These are phyloP conservation scores for Napeogenes inachia DNA, from an alignment of 2,888 invertebrate genomes.

Conservation along the genomic window DNA sequence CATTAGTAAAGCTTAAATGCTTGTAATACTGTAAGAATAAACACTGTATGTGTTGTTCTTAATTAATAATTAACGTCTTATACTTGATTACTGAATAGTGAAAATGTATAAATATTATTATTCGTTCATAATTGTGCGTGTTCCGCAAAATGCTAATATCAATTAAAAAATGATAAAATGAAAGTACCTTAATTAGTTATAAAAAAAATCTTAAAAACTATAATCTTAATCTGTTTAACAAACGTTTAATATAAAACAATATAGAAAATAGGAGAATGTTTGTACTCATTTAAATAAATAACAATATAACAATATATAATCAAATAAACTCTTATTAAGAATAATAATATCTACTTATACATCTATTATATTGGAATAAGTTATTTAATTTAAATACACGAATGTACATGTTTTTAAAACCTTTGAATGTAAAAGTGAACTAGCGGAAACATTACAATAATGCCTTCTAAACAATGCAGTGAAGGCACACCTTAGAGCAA, in stretches of 20 bases:
- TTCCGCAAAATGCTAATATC: not conserved
- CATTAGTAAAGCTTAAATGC: constrained; percentile 1
- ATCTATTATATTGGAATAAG: not conserved
- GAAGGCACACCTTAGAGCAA: constrained; percentile 26
- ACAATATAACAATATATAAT: no score
- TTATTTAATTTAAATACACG: not conserved
- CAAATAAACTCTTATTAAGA: no score
- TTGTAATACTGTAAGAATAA: not conserved
- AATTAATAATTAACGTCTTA: not conserved
- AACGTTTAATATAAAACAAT: no score
- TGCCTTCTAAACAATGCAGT: constrained; percentile 23
- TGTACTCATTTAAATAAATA: no score
- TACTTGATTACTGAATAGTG: constrained; percentile 15
- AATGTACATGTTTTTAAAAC: constrained; percentile 7
- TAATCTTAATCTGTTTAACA: not conserved
- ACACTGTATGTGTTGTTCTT: not conserved
- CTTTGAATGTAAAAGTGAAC: constrained; percentile 16
- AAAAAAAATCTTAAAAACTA: not conserved
- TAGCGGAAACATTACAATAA: constrained; percentile 19
- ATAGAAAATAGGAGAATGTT: no score
- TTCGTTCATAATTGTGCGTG: not conserved
- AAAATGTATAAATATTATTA: constrained; percentile 20
- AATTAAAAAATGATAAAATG: no score
- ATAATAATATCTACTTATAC: no score
- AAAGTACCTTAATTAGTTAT: constrained; percentile 2